Evolutionary conservation across 1,140 invertebrate genomes (phyloP).

Genomic region (Drosophila burlai): DNA sequence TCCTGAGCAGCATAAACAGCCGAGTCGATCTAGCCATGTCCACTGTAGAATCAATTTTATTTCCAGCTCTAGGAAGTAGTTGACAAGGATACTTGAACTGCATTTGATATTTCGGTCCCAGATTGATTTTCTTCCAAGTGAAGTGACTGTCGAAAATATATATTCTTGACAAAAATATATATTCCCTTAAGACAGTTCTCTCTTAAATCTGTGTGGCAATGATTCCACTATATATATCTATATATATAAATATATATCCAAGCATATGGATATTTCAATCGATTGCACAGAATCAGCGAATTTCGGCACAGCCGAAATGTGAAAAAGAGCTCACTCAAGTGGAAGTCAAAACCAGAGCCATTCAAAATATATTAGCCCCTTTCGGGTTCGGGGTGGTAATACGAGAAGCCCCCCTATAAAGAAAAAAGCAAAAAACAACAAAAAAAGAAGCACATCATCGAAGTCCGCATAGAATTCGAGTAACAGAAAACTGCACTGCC

Average conservation of each 20-base stretch:
- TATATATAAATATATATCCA: neutral
- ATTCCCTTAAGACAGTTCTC: neutral
- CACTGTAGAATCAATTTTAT: too few species aligned
- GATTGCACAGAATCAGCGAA: conserved; percentile 46
- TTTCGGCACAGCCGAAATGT: conserved; percentile 5
- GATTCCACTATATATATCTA: neutral
- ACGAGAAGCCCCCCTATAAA: conserved; percentile 22
- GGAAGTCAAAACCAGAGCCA: conserved; percentile 33
- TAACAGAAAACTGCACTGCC: conserved; percentile 53
- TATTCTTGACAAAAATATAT: neutral
- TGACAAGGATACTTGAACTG: too few species aligned
- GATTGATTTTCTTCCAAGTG: neutral
- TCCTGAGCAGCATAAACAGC: too few species aligned
- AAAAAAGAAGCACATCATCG: conserved; percentile 13
- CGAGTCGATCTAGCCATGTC: too few species aligned
- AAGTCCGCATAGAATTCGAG: conserved; percentile 47
- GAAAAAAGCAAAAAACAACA: neutral
- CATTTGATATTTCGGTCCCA: neutral
- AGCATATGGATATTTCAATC: conserved; percentile 3
- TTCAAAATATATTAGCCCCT: conserved; percentile 34
- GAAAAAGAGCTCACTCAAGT: conserved; percentile 43
- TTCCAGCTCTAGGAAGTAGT: too few species aligned
- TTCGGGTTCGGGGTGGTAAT: conserved; percentile 35
- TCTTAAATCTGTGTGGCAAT: conserved; percentile 15
- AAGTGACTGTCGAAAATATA: neutral